Percentiles rank a stretch among this genome's conserved stretches.
These are phyloP conservation scores for Trichonephila inaurata DNA, from an alignment of 1,140 invertebrate genomes.

Conservation along the genomic window DNA sequence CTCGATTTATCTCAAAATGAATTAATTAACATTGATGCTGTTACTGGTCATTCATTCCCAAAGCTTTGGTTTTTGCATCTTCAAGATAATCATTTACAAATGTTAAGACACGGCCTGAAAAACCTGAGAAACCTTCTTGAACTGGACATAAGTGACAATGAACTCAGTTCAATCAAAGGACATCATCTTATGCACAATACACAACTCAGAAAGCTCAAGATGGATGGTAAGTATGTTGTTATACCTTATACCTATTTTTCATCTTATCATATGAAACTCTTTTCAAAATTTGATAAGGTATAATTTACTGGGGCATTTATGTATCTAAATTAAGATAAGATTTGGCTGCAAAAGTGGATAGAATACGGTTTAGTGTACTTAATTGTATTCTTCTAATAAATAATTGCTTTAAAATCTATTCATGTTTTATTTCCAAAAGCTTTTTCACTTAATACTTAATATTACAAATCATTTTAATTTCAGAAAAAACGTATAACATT, in stretches of 20 bases:
- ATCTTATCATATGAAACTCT: too few relatives aligned
- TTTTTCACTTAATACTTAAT: too few relatives aligned
- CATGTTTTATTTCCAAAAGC: too few relatives aligned
- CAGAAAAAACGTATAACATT: too few relatives aligned
- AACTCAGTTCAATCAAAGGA: slow-evolving; percentile 46
- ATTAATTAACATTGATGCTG: slow-evolving; percentile 81
- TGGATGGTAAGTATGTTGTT: slow-evolving; percentile 46
- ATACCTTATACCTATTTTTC: background rate
- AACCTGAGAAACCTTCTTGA: slow-evolving; percentile 33
- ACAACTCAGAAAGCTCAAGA: background rate
- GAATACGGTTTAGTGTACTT: too few relatives aligned
- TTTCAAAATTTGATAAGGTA: background rate
- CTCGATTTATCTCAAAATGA: slow-evolving; percentile 90
- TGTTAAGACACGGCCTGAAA: slow-evolving; percentile 54
- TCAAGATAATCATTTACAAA: slow-evolving; percentile 25
- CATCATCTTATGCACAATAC: slow-evolving; percentile 57
- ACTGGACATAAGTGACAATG: slow-evolving; percentile 60
- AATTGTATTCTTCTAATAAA: too few relatives aligned
- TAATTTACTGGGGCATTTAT: background rate
- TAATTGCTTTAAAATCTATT: too few relatives aligned
- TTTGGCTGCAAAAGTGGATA: too few relatives aligned
- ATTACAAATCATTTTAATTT: too few relatives aligned
- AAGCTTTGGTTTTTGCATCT: slow-evolving; percentile 15
- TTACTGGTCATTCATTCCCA: slow-evolving; percentile 59
- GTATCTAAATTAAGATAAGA: background rate